Percentiles rank a stretch among this genome's conserved stretches.
Conservation (phyloP, 2,888 invertebrate species). For the Ichneumon xanthorius region DNA sequence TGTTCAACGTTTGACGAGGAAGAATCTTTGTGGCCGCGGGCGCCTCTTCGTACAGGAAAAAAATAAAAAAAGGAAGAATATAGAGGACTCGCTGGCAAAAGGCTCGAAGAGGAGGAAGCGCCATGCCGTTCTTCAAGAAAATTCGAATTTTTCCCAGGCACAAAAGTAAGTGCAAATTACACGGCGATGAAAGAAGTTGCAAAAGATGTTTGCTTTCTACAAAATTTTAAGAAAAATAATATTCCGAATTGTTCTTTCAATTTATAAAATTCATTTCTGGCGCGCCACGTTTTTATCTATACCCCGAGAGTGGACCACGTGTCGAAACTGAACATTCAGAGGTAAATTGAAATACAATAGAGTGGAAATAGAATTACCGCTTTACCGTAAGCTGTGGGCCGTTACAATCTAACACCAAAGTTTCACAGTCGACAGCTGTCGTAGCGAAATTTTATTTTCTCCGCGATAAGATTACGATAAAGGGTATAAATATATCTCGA, state of each 20-base stretch:
- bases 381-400: not conserved
- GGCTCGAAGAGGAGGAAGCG: conserved; percentile 16
- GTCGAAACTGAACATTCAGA: not conserved
- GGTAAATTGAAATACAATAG: not conserved
- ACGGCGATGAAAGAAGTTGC: not conserved
- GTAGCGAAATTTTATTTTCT: conserved; percentile 12
- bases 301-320: not conserved
- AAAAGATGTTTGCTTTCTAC: not conserved
- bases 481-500: conserved; percentile 12
- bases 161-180: conserved; percentile 77
- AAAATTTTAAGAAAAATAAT: not conserved
- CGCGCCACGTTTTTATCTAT: not conserved
- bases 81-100: not conserved
- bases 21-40: not conserved
- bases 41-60: not conserved
- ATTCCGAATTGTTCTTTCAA: not conserved
- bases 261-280: not conserved
- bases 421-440: not conserved
- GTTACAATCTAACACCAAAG: not conserved
- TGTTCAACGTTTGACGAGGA: conserved; percentile 31
- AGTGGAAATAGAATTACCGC: not conserved
- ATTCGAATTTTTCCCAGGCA: conserved; percentile 79
- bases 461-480: conserved; percentile 30
- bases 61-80: not conserved
- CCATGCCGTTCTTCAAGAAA: conserved; percentile 82